Evolutionary conservation across 2,113 vertebrate species (phyloP).

Genomic region (Clarias magur): DNA sequence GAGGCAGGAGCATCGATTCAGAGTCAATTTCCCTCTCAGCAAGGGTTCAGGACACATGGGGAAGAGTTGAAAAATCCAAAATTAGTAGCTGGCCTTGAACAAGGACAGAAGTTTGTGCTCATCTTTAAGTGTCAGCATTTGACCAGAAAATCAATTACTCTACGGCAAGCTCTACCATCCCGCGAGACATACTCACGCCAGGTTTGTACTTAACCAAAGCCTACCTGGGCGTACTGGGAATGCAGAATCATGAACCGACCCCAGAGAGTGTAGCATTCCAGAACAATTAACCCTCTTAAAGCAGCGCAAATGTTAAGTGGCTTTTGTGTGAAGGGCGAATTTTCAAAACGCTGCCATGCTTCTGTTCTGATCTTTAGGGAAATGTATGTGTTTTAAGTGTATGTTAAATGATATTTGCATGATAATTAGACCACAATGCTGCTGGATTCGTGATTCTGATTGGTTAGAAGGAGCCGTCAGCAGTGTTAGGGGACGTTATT

Average conservation of each 20-base stretch:
- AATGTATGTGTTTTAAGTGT: background rate
- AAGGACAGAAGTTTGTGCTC: conserved; percentile 50
- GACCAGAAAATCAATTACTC: conserved; percentile 56
- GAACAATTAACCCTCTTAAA: conserved; percentile 18
- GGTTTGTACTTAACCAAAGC: conserved; percentile 26
- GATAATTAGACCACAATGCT: background rate
- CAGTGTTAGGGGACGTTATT: no score
- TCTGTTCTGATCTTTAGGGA: background rate
- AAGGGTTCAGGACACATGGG: conserved; percentile 41
- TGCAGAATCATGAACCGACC: conserved; percentile 25
- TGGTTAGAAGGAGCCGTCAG: background rate
- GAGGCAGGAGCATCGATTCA: conserved; percentile 46
- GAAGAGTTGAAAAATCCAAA: conserved; percentile 27
- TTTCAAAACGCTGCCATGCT: background rate
- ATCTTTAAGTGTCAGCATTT: conserved; percentile 49
- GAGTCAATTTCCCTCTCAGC: conserved; percentile 48
- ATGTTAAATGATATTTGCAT: background rate
- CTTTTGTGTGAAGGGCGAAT: background rate
- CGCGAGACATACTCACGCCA: background rate
- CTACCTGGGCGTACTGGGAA: conserved; percentile 32
- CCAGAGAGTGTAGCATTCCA: background rate
- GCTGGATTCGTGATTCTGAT: background rate
- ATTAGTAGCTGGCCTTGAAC: conserved; percentile 48
- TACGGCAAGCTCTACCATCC: conserved; percentile 25
- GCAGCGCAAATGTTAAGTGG: background rate